Evolutionary conservation across 2,797 vertebrate species (phyloP).

Genomic region (Falco peregrinus): DNA sequence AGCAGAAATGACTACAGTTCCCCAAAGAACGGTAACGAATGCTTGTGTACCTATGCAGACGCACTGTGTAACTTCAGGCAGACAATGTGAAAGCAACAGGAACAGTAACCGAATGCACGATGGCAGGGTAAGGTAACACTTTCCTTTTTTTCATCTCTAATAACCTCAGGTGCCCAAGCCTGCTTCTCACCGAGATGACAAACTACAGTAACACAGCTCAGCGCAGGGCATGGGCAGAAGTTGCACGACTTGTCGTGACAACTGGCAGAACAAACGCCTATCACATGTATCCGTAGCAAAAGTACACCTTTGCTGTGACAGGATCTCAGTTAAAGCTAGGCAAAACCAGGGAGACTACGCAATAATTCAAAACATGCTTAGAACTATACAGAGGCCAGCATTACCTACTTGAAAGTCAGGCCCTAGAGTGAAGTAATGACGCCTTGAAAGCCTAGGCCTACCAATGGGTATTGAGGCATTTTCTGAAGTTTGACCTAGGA

Average conservation of each 20-base stretch:
- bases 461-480: neutral
- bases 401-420: neutral
- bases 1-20: neutral
- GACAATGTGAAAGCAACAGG: neutral
- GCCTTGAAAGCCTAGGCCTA: neutral
- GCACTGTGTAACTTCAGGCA: neutral
- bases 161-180: neutral
- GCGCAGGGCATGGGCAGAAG: neutral
- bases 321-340: neutral
- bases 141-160: neutral
- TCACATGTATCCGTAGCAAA: neutral
- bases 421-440: neutral
- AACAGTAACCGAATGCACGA: neutral
- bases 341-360: neutral
- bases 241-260: neutral
- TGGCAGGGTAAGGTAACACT: neutral
- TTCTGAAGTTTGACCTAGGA: neutral
- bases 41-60: neutral
- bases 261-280: neutral
- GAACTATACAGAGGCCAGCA: neutral
- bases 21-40: neutral
- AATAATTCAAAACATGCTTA: neutral
- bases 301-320: neutral
- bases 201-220: neutral
- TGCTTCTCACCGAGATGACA: neutral